Evolutionary conservation across 2,888 invertebrate species (phyloP).

Genomic region (Agrotis exclamationis): DNA sequence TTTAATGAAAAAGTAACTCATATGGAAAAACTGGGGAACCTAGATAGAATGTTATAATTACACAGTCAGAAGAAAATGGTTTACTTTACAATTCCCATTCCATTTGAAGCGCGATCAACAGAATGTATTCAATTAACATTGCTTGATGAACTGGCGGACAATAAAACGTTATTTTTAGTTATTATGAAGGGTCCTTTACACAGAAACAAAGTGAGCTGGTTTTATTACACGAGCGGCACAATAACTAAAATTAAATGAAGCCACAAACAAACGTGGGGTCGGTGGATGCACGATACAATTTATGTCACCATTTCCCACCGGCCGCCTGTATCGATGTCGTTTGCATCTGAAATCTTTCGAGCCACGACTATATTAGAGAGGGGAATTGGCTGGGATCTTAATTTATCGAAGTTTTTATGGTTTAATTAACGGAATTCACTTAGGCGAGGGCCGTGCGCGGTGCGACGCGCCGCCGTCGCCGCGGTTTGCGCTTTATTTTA

Average conservation of each 20-base stretch:
- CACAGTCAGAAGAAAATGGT: not conserved
- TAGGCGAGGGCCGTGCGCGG: conserved; percentile 76
- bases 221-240: conserved; percentile 71
- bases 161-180: conserved; percentile 68
- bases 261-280: conserved; percentile 85
- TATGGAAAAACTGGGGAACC: not conserved
- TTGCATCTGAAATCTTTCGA: conserved; percentile 90
- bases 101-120: conserved; percentile 21
- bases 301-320: conserved; percentile 79
- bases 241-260: conserved; percentile 84
- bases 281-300: conserved; percentile 78
- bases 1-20: not conserved
- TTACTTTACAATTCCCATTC: conserved; percentile 11
- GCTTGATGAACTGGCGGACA: conserved; percentile 46
- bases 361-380: conserved; percentile 87
- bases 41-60: not conserved
- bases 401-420: conserved; percentile 92
- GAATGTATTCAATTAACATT: conserved; percentile 53
- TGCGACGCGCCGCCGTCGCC: conserved; percentile 70
- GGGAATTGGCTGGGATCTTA: conserved; percentile 91
- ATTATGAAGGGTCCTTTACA: conserved; percentile 72
- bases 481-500: conserved; percentile 85
- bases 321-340: conserved; percentile 86
- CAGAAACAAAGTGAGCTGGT: conserved; percentile 71
- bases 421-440: conserved; percentile 92